Base-by-base conservation (phyloP, 2,888 invertebrate species). In the Brachypalpus laphriformis region DNA sequence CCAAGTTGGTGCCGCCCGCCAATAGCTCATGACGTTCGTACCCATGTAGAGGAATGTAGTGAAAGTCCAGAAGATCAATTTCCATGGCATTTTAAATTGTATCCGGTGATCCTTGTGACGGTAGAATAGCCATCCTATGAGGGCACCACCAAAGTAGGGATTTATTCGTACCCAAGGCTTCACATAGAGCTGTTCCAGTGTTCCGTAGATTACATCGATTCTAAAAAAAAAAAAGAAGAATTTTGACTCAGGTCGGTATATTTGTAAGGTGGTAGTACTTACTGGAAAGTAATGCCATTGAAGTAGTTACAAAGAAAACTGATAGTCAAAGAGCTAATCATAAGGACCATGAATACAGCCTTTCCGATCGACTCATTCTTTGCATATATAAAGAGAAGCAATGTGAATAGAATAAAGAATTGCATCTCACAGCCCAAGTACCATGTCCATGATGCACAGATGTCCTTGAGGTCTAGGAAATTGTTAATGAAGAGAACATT, bases 391-490 rank as follows among this genome's bases (percentile, higher is more conserved):
- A 89, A 89, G 11, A 90, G 87, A 76, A 89, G 59, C 16, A 87
- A 61, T 2, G 89, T 88, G 63, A 89, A 89, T 7, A 89, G 82
- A 22, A 89, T 56, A 28, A 89, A 89, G 81, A 88, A 89, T 61
- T 90, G 89, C 89, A 89, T 89, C 87, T 90, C 90, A 65, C 90
- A 90, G 22, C 89, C 89, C 65, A 90, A 77, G 83, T 90, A 90
- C 90, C 90, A 91, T n/a, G 89, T 90, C 89, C 90, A 89, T 1
- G 89, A 89, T 51, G 88, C 87, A 56, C 90, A 89, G 45, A 90
- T 89, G 47, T 88, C 87, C 78, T 87, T 82, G 61, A 89, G 88
- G 54, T 89, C 88, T 37, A 89, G 82, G 59, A 89, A 88, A 76
- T 90, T 89, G 61, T 88, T 88, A 65, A 89, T 88, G 71, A 89